A percentile compares a stretch with the other conserved stretches of the same genome.
phyloP scores from a whole-genome alignment of 2,113 vertebrate genomes.

The Pomatorhinus ruficollis region DNA sequence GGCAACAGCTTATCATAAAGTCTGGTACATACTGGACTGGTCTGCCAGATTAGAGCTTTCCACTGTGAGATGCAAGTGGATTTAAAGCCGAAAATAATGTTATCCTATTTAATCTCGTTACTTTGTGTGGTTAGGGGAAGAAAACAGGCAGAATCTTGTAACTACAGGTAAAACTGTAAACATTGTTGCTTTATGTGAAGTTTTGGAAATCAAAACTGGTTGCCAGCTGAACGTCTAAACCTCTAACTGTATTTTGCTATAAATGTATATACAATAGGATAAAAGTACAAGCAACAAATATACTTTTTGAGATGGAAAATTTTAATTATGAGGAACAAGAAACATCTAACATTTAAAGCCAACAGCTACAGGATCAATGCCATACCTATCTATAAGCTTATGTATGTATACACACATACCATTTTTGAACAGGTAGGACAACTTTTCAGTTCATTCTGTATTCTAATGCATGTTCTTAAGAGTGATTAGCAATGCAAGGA shows the following conservation, averaged over 20 bases:
- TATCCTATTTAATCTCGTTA: constrained; percentile 50
- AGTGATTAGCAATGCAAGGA: constrained; percentile 26
- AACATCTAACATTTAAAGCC: background rate
- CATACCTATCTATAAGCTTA: background rate
- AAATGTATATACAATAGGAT: background rate
- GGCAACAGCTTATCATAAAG: constrained; percentile 41
- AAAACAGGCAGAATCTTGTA: background rate
- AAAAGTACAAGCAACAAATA: background rate
- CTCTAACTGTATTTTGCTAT: background rate
- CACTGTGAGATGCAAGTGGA: constrained; percentile 10
- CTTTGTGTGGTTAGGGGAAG: background rate
- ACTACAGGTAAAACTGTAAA: background rate
- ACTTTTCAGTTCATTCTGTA: background rate
- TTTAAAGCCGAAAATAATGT: constrained; percentile 44
- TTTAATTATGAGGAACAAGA: background rate
- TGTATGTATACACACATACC: background rate
- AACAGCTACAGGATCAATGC: background rate
- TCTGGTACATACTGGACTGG: background rate
- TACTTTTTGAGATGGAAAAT: background rate
- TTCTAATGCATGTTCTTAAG: background rate
- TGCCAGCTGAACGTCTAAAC: background rate
- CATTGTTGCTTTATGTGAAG: background rate
- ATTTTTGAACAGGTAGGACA: background rate
- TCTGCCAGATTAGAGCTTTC: constrained; percentile 34
- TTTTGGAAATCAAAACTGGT: background rate